Base-by-base conservation (phyloP, 92 coral and sea anemone species). In the Phenganax subtilis region DNA sequence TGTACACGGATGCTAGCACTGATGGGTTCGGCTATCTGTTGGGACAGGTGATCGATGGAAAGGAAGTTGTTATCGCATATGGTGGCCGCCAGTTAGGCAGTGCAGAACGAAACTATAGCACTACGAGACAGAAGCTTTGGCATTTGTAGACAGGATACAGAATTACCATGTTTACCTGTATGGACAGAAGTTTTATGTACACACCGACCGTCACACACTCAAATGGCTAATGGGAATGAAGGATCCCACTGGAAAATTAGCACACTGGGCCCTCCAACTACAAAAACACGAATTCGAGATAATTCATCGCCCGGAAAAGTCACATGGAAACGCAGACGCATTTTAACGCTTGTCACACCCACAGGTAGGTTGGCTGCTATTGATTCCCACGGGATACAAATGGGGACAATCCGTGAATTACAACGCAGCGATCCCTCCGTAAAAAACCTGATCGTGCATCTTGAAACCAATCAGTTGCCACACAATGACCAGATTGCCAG, bases 1-100 rank as follows among this genome's bases (percentile, higher is more conserved):
- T 89, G 2, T 76, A 82, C 25, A 87, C 82, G 0, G 90, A 87
- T 64, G 91, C 89, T 44, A 86, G 89, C 30, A 51, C 75, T 3
- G 54, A 56, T 28, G 89, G 84, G 9, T 78, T 89, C 7, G 91
- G 89, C 15, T 17, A 78, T 27, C 60, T 88, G 11, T 51, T 89
- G 14, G 87, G 85, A 0, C 89, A 37, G 5, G 47, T 37, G 47
- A 37, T 37, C 47, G 47, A 37, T 37, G 47, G 47, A 37, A 77
- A 72, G 5, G 88, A 88, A 55, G 82, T 72, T 0, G 91, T 79
- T 10, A 82, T 88, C 0, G 88, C 85, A 0, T 88, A 88, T 44
- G 91, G 76, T 11, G 88, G 91, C 6, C 68, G 88, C 0, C 86
- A 82, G 17, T 60, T 37, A 37, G 5, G 5, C 47, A 37, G 47